Percentiles rank a stretch among this genome's conserved stretches.
These are phyloP conservation scores for Polyommatus iphigenia DNA, from an alignment of 2,888 invertebrate genomes.

Conservation along the genomic window DNA sequence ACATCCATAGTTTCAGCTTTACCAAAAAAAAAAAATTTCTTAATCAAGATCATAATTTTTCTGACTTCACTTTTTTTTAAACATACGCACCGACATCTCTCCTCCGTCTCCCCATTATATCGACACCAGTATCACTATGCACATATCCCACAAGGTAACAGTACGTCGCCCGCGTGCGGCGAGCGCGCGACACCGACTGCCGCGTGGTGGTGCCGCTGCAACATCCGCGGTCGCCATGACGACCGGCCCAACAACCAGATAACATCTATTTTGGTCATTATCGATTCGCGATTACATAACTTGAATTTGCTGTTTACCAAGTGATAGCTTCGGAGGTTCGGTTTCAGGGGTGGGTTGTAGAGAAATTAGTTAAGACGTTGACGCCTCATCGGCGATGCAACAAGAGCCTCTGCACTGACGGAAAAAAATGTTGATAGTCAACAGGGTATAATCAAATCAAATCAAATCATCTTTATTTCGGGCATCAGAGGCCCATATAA, in stretches of 20 bases:
- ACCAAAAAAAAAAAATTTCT: not conserved
- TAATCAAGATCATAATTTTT: not conserved
- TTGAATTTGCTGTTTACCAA: not conserved
- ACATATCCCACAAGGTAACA: not conserved
- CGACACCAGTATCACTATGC: slow-evolving; percentile 49
- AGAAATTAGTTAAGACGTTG: not conserved
- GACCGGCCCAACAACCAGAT: slow-evolving; percentile 52
- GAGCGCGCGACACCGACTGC: slow-evolving; percentile 8
- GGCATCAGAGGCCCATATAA: no score
- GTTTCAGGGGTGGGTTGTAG: no score
- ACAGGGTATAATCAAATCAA: no score
- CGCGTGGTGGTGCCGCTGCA: not conserved
- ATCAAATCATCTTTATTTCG: no score
- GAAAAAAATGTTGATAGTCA: not conserved
- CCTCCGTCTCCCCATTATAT: slow-evolving; percentile 23
- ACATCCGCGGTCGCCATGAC: slow-evolving; percentile 29
- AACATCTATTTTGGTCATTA: slow-evolving; percentile 18
- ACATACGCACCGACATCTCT: slow-evolving; percentile 24
- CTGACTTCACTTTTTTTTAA: not conserved
- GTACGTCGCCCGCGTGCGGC: not conserved
- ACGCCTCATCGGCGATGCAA: not conserved
- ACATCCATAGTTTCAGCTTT: not conserved
- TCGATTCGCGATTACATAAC: slow-evolving; percentile 2
- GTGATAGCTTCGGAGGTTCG: not conserved
- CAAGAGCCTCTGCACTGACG: not conserved